Evolutionary conservation across 2,113 vertebrate species (phyloP).

Genomic region (Noturus placidus): DNA sequence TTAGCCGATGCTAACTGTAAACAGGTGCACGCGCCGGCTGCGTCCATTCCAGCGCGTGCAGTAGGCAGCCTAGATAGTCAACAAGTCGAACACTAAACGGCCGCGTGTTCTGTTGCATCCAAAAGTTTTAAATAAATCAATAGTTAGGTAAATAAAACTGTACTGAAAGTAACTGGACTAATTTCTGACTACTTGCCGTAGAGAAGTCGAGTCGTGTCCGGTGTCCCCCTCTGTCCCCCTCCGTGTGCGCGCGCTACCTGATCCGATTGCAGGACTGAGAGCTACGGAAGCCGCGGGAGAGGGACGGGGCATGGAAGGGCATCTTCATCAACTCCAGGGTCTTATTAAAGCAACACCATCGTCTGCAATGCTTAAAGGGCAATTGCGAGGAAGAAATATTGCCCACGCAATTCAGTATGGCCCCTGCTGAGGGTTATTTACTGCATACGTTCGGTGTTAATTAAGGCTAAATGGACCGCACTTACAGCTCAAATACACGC

Average conservation of each 20-base stretch:
- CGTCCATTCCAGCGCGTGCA: background rate
- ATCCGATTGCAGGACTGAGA: slow-evolving; percentile 23
- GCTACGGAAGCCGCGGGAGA: slow-evolving; percentile 18
- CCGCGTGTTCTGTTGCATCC: background rate
- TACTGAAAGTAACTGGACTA: background rate
- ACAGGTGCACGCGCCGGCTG: slow-evolving; percentile 26
- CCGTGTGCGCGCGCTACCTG: background rate
- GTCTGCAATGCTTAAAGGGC: background rate
- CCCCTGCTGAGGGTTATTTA: background rate
- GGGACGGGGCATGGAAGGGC: background rate
- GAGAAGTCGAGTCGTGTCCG: background rate
- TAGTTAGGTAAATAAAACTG: background rate
- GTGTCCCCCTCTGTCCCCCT: background rate
- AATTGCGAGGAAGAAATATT: background rate
- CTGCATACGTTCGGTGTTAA: background rate
- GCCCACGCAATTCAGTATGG: background rate
- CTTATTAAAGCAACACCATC: background rate
- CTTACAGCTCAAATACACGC: background rate
- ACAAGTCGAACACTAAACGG: background rate
- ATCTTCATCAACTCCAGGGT: background rate
- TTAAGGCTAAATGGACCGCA: background rate
- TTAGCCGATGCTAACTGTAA: slow-evolving; percentile 19
- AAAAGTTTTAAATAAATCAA: background rate
- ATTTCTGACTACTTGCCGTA: background rate
- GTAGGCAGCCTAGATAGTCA: slow-evolving; percentile 20